Evolutionary conservation across 2,113 vertebrate species (phyloP).

Genomic region (Tympanuchus pallidicinctus): DNA sequence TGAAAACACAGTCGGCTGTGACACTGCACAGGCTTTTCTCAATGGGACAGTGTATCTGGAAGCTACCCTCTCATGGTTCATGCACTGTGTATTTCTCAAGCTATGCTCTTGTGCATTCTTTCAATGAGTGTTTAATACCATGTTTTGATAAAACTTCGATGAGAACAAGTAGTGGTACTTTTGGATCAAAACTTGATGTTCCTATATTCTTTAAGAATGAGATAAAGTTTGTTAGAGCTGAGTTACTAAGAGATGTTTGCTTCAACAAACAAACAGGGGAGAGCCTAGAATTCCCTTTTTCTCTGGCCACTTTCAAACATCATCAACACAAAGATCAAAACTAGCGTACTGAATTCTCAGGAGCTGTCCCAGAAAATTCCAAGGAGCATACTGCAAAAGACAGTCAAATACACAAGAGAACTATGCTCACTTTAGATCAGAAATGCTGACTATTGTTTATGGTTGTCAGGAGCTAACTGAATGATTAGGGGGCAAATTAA

Average conservation of each 20-base stretch:
- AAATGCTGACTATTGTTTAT: constrained; percentile 30
- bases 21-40: constrained; percentile 32
- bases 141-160: not conserved
- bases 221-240: not conserved
- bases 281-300: not conserved
- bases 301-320: not conserved
- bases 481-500: constrained; percentile 11
- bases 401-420: constrained; percentile 5
- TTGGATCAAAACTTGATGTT: not conserved
- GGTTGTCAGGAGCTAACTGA: not conserved
- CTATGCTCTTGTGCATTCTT: not conserved
- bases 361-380: not conserved
- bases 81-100: not conserved
- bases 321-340: not conserved
- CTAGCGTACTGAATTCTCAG: not conserved
- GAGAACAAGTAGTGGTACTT: not conserved
- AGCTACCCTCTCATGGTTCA: not conserved
- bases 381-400: not conserved
- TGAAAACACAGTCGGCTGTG: constrained; percentile 56
- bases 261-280: fast-evolving
- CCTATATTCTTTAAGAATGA: not conserved
- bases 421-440: not conserved
- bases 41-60: not conserved
- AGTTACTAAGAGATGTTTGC: not conserved
- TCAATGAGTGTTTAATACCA: constrained; percentile 21